Percentiles rank a stretch among this genome's conserved stretches.
Evolutionary conservation across 2,797 vertebrate species (phyloP).

Genomic region (Taeniopygia guttata): DNA sequence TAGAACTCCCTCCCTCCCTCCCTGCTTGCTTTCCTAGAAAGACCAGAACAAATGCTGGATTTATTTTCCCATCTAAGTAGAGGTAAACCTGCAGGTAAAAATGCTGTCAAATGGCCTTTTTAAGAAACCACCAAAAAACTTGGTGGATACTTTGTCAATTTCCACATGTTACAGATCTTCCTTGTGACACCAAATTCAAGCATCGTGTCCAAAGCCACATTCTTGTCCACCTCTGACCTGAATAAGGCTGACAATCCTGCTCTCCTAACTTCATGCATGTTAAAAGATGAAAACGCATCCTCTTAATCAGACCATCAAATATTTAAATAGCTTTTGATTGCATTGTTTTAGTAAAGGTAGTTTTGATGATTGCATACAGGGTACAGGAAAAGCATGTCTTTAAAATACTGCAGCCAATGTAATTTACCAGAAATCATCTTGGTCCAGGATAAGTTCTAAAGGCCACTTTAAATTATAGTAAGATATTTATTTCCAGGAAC

Average conservation of each 20-base stretch:
- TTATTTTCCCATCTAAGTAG: neutral
- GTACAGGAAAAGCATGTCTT: conserved; percentile 11
- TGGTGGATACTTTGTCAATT: neutral
- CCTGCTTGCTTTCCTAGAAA: neutral
- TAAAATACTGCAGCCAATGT: neutral
- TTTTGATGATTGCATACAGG: neutral
- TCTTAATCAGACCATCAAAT: neutral
- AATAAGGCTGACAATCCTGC: neutral
- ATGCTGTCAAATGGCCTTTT: neutral
- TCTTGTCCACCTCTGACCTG: neutral
- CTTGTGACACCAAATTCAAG: neutral
- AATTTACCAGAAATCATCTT: conserved; percentile 35
- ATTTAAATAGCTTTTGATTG: neutral
- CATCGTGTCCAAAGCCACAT: neutral
- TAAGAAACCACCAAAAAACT: neutral
- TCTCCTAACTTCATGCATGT: neutral
- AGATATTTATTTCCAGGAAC: neutral
- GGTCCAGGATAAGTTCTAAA: neutral
- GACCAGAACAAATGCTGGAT: neutral
- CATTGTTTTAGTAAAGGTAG: conserved; percentile 22
- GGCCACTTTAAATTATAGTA: neutral
- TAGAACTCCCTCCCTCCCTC: neutral
- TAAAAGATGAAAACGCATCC: neutral
- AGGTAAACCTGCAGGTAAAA: neutral
- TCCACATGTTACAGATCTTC: neutral